Evolutionary conservation across 2,888 invertebrate species (phyloP).

Genomic region (Lasioglossum villosulum): DNA sequence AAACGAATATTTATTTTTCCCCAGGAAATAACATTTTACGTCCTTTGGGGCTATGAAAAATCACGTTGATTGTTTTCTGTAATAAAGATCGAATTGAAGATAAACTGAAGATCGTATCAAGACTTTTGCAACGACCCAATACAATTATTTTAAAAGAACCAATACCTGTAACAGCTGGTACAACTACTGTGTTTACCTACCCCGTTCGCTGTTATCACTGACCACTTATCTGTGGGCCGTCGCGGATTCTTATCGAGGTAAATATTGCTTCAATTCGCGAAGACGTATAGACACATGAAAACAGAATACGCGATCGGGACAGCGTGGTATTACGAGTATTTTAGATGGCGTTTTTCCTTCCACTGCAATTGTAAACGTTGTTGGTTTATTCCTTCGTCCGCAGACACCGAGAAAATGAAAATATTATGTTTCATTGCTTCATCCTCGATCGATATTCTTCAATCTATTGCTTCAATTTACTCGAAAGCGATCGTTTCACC

Average conservation of each 20-base stretch:
- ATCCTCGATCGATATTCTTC: neutral
- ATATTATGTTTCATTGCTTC: neutral
- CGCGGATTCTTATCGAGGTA: neutral
- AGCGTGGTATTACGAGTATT: neutral
- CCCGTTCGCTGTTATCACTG: neutral
- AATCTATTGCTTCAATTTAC: neutral
- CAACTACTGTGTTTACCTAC: neutral
- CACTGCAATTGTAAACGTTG: neutral
- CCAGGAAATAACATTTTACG: too few relatives aligned
- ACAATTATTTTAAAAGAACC: neutral
- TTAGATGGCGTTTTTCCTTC: neutral
- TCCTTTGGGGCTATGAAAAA: too few relatives aligned
- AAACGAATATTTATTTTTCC: too few relatives aligned
- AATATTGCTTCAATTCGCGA: neutral
- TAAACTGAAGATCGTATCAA: too few relatives aligned
- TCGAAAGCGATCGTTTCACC: neutral
- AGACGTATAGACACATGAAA: neutral
- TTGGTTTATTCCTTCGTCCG: neutral
- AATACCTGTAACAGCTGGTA: neutral
- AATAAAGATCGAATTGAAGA: too few relatives aligned
- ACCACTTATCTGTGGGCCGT: neutral
- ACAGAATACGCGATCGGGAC: neutral
- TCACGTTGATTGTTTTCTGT: too few relatives aligned
- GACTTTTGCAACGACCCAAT: too few relatives aligned
- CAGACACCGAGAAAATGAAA: neutral